phyloP scores from a whole-genome alignment of 2,113 vertebrate species.

The Alligator sinensis region DNA sequence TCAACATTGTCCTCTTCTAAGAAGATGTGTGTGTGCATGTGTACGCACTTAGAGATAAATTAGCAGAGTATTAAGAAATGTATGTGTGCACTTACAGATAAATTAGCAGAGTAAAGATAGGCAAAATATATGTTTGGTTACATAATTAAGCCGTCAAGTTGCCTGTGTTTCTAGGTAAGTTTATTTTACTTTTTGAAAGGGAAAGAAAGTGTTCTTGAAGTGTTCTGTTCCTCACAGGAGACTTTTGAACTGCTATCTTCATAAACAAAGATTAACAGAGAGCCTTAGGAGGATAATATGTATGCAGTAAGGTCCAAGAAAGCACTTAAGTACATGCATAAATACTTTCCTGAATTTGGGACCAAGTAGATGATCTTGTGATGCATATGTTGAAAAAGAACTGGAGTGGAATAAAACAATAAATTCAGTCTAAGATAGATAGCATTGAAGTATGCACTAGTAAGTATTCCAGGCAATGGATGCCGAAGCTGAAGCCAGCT shows the following conservation, averaged over 20 bases:
- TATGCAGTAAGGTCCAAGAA: neutral
- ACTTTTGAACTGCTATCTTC: neutral
- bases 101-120: neutral
- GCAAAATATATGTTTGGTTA: neutral
- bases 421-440: neutral
- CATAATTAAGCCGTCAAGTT: neutral
- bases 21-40: neutral
- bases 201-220: neutral
- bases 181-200: accelerated
- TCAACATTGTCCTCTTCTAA: neutral
- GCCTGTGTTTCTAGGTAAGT: neutral
- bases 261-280: neutral
- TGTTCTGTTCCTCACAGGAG: neutral
- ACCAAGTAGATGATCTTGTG: neutral
- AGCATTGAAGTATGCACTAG: neutral
- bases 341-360: neutral
- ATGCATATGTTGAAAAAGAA: neutral
- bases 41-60: neutral
- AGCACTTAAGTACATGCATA: neutral
- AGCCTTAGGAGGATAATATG: neutral
- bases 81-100: neutral
- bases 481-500: neutral
- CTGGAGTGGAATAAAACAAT: neutral
- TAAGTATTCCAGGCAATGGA: neutral
- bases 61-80: neutral